Base-by-base conservation (phyloP, 2,888 invertebrate species). In the Belgica antarctica region DNA sequence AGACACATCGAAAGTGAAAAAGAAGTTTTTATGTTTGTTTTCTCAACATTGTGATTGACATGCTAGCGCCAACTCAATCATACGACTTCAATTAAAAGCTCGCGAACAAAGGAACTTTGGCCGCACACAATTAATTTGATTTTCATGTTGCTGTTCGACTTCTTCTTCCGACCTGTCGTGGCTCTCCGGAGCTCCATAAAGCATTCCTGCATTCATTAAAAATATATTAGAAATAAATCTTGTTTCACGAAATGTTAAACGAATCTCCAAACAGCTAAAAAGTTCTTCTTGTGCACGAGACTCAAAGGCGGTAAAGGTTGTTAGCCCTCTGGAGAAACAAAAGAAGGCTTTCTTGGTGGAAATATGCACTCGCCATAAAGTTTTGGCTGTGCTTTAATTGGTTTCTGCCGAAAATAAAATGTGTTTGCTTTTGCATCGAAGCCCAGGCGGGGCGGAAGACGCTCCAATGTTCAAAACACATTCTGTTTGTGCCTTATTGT, bases 211-310 rank as follows among this genome's bases (percentile, higher is more conserved):
- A 62, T 62, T 25, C 31, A 62, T 62, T 62, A 62, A 31, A 34
- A 62, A 62, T 62, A 34, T 34, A 34, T 34, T 62, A 34, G 62
- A 62, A 28, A 62, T 62, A 62, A 62, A 62, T 62, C 62, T 62
- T 62, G 7, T 31, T 17, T 2, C 27, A 4, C 25, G 24, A 24
- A 61, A 61, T n/a, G 28, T 28, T n/a, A 25, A 24, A 27, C n/a
- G 61, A 25, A 24, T 61, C 61, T 25, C 19, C 57, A 57, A 2
- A 24, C n/a, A n/a, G n/a, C n/a, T n/a, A n/a, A n/a, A n/a, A n/a
- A n/a, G n/a, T n/a, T n/a, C n/a, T n/a, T n/a, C n/a, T n/a, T n/a
- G 10, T 19, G 57, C 19, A 57, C 17, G 12, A n/a, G 5, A 12
- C 57, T 52, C 19, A 52, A 52, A 22, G 24, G 19, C 24, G 59